Evolutionary conservation across 1,140 invertebrate species (phyloP), one percentile per base, ranked within the genome.

Genomic region (Rhopalosiphum maidis): DNA sequence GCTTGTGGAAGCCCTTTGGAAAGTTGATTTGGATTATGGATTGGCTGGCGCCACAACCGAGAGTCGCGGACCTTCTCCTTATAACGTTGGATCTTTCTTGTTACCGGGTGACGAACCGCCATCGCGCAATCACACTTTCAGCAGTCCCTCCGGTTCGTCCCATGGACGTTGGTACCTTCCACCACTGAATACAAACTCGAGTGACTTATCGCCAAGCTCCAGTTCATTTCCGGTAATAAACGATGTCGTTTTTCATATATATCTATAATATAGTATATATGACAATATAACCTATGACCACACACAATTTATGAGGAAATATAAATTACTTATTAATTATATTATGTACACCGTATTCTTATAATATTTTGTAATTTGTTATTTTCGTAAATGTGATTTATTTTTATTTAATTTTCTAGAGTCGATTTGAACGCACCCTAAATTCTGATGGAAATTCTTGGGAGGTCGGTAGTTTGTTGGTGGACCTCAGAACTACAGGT

Each of bases 21-120:
- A 93, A 93, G 35, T 55, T 15, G 91, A 93, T 41, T 92, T 92
- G 48, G 91, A 92, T 30, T 55, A 30, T 35, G 91, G 35, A 54
- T 15, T 68, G 30, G 5, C 43, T 3, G 11, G 15, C 21, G 21
- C 60, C 22, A 30, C 60, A 9, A 37, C 25, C 0, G 89, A 68
- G 2, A 68, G 54, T 55, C 4, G 23, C 35, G 35, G 48, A 37
- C 6, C 35, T 9, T 35, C 48, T 25, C 35, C 82, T 41, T 93
- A 51, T 35, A 15, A 30, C 82, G 11, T 18, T 5, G 22, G 46
- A 9, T 41, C 48, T 25, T 93, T 93, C 22, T 93, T 93, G 55
- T 93, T 43, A 55, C 91, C 91, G 0, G 91, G 91, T 22, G 91
- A 86, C 15, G 91, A 93, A 54, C 91, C 91, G 2, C 91, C 91